These are phyloP conservation scores for Aricia artaxerxes DNA, from an alignment of 2,888 invertebrate species.

Conservation along the genomic window DNA sequence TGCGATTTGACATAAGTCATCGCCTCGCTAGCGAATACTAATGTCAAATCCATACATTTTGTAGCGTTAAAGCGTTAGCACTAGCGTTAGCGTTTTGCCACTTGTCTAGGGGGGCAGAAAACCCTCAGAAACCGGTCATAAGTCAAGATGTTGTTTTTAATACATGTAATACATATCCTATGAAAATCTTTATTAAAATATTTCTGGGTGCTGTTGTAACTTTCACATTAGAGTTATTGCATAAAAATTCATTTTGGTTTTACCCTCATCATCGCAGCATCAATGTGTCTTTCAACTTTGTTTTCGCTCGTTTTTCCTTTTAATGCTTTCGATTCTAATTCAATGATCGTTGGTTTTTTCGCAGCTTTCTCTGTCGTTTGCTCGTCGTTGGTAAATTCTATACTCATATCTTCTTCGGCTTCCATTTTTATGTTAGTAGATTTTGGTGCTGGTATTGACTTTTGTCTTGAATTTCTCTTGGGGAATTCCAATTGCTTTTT, in stretches of 20 bases:
- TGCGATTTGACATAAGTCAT: too few relatives aligned
- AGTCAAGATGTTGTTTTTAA: too few relatives aligned
- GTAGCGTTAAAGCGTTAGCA: too few relatives aligned
- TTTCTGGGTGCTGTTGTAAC: too few relatives aligned
- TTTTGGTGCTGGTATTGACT: conserved; percentile 40
- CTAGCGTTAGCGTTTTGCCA: too few relatives aligned
- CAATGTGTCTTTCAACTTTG: conserved; percentile 60
- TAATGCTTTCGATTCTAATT: neutral
- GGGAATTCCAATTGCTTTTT: conserved; percentile 17
- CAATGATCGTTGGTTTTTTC: conserved; percentile 30
- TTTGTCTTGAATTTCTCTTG: conserved; percentile 30
- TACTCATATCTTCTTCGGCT: conserved; percentile 45
- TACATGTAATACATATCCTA: too few relatives aligned
- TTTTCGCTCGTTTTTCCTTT: conserved; percentile 30
- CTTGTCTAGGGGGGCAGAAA: too few relatives aligned
- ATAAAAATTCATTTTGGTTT: conserved; percentile 21
- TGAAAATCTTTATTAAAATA: too few relatives aligned
- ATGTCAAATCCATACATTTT: too few relatives aligned
- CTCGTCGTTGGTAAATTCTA: conserved; percentile 56
- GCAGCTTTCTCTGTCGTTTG: conserved; percentile 42
- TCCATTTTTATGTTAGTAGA: conserved; percentile 45
- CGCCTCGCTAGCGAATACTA: too few relatives aligned
- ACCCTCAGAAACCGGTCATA: too few relatives aligned
- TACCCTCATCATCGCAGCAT: conserved; percentile 65
- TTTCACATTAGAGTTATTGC: too few relatives aligned